Conservation (phyloP, 2,888 invertebrate genomes). For the Heteropelma amictum region DNA sequence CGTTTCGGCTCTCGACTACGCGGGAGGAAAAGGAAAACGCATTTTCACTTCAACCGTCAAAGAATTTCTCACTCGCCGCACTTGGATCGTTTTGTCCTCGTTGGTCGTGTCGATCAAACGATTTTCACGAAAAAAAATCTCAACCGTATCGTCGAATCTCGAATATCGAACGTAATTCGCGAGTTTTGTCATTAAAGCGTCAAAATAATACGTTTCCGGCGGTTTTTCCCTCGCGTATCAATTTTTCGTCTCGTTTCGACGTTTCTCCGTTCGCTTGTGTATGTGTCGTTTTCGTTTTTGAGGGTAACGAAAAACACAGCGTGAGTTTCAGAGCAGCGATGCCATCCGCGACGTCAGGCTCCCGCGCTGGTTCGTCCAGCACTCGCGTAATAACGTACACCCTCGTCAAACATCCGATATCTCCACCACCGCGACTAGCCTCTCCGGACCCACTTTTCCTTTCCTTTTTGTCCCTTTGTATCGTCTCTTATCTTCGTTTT, state of each 20-base stretch:
- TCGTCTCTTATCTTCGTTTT: not conserved
- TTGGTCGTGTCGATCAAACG: no score
- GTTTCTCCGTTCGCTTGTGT: not conserved
- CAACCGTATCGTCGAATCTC: not conserved
- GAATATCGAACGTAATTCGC: conserved; percentile 19
- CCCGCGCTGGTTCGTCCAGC: conserved; percentile 45
- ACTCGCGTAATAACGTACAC: conserved; percentile 8
- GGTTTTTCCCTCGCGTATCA: no score
- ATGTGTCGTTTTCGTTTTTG: not conserved
- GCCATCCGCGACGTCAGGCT: conserved; percentile 14
- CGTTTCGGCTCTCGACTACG: no score
- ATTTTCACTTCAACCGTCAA: no score
- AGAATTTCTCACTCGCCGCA: no score
- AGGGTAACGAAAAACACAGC: not conserved
- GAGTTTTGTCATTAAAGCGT: no score
- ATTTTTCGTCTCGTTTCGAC: not conserved
- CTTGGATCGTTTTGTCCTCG: no score
- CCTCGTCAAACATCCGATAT: conserved; percentile 11
- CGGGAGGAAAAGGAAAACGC: no score
- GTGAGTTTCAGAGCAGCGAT: not conserved
- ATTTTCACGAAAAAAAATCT: not conserved
- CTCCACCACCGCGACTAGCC: no score
- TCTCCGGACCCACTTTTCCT: not conserved
- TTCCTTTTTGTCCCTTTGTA: not conserved
- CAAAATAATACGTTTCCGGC: no score